Evolutionary conservation across 2,888 invertebrate genomes (phyloP).

Genomic region (Drosophila lutescens): DNA sequence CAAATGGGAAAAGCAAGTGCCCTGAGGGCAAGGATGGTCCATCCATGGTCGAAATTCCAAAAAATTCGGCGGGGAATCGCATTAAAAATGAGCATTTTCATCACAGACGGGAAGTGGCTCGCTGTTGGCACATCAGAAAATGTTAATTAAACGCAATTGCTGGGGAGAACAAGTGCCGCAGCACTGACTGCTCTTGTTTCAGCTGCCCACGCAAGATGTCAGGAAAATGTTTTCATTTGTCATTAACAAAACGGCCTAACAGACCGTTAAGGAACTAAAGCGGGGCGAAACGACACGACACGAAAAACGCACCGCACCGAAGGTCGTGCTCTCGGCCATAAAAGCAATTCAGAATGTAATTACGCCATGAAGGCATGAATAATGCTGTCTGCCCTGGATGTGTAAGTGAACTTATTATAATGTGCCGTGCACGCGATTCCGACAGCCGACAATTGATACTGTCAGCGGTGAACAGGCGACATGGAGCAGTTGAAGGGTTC

Average conservation of each 20-base stretch:
- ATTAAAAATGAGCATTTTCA: slow-evolving; percentile 50
- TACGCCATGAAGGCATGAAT: slow-evolving; percentile 74
- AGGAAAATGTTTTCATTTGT: slow-evolving; percentile 75
- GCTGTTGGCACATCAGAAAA: slow-evolving; percentile 59
- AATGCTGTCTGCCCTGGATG: slow-evolving; percentile 71
- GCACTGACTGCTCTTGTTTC: slow-evolving; percentile 38
- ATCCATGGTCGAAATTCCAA: slow-evolving; percentile 5
- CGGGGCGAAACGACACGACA: slow-evolving; percentile 25
- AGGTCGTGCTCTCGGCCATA: slow-evolving; percentile 60
- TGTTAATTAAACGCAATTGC: slow-evolving; percentile 71
- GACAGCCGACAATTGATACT: slow-evolving; percentile 48
- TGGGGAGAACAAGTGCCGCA: slow-evolving; percentile 40
- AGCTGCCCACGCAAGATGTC: slow-evolving; percentile 64
- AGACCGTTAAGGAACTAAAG: slow-evolving; percentile 40
- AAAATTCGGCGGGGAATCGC: slow-evolving; percentile 12
- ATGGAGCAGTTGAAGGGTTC: slow-evolving; percentile 26
- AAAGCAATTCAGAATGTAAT: slow-evolving; percentile 77
- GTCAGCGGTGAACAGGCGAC: slow-evolving; percentile 30
- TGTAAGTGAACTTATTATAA: slow-evolving; percentile 72
- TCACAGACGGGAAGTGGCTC: slow-evolving; percentile 15
- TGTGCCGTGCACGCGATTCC: slow-evolving; percentile 59
- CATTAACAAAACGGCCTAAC: slow-evolving; percentile 58
- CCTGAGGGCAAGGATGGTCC: slow-evolving; percentile 43
- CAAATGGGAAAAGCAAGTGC: slow-evolving; percentile 42
- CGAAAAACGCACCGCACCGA: slow-evolving; percentile 43